Conservation (phyloP, 1,140 invertebrate species). For the Lucilia cuprina region DNA sequence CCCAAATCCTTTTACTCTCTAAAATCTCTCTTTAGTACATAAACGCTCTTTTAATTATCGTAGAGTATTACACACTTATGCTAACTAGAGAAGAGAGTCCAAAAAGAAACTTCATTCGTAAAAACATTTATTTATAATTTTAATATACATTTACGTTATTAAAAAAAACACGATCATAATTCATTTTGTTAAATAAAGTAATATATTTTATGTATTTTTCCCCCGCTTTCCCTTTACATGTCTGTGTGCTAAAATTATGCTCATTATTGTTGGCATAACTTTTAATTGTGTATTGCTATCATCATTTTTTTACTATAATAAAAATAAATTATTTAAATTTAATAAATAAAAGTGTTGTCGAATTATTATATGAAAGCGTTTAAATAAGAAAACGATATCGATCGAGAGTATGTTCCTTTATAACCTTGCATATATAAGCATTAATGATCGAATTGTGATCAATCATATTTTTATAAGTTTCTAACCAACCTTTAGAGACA, state of each 20-base stretch:
- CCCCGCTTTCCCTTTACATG: neutral
- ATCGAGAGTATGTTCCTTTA: too few relatives aligned
- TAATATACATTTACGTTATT: neutral
- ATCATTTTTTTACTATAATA: constrained; percentile 11
- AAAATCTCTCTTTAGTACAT: neutral
- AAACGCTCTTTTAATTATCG: neutral
- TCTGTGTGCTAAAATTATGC: neutral
- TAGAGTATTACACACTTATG: too few relatives aligned
- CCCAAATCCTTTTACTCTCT: constrained; percentile 13
- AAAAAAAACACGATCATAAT: neutral
- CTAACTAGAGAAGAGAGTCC: neutral
- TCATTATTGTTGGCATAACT: neutral
- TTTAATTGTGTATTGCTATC: neutral
- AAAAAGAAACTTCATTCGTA: constrained; percentile 32
- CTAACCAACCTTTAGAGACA: too few relatives aligned
- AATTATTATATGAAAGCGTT: too few relatives aligned
- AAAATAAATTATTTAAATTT: constrained; percentile 14
- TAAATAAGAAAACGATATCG: too few relatives aligned
- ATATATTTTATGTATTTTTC: neutral
- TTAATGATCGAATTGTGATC: too few relatives aligned
- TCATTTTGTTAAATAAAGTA: constrained; percentile 12
- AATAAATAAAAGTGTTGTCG: neutral
- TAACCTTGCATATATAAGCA: too few relatives aligned
- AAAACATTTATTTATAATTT: constrained; percentile 10
- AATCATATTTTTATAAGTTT: too few relatives aligned